Conservation (phyloP, 2,113 vertebrate genomes). For the Grammomys dolichurus region DNA sequence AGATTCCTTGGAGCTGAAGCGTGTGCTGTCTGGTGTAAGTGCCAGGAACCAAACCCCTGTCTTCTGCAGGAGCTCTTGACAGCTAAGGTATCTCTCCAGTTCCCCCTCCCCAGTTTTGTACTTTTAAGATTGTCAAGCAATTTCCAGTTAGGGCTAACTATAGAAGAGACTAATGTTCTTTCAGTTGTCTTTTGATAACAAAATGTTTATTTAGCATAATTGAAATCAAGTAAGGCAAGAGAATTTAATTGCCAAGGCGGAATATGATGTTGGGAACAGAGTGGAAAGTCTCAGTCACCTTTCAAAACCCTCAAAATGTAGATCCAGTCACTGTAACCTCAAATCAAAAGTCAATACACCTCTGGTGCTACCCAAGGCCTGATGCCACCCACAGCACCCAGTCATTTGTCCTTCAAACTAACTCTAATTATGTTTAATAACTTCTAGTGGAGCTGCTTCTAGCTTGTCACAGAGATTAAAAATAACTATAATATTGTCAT, state of each 20-base stretch:
- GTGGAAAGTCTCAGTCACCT: background rate
- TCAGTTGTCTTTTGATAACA: conserved; percentile 12
- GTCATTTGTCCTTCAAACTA: background rate
- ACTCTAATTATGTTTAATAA: background rate
- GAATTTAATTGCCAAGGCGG: background rate
- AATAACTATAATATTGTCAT: background rate
- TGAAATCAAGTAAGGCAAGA: background rate
- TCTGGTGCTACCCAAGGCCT: background rate
- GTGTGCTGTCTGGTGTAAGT: background rate
- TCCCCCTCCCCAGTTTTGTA: background rate
- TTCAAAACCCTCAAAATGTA: background rate
- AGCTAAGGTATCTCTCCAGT: background rate
- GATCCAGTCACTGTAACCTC: background rate
- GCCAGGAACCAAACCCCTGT: background rate
- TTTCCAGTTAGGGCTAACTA: background rate
- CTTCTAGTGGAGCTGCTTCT: no score
- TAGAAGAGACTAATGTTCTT: background rate
- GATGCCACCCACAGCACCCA: background rate
- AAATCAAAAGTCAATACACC: background rate
- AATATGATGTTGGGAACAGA: background rate
- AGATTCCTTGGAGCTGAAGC: background rate
- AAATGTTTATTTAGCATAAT: background rate
- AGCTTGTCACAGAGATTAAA: background rate
- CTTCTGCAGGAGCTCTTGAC: background rate
- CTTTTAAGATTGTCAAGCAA: conserved; percentile 25